Conservation (phyloP, 2,797 vertebrate species). For the Lacerta viridis region DNA sequence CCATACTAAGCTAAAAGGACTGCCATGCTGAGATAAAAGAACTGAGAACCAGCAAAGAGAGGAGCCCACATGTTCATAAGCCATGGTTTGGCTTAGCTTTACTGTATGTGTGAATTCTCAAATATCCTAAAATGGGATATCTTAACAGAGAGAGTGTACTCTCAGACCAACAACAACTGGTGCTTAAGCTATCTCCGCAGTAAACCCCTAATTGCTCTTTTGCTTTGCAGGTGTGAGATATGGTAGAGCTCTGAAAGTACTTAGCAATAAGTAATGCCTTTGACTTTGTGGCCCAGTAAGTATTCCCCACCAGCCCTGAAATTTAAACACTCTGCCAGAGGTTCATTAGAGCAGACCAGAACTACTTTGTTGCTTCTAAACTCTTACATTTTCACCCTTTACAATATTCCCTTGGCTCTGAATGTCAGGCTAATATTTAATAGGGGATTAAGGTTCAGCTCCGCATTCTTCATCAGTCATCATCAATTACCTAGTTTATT, state of each 20-base stretch:
- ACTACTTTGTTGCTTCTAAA: constrained; percentile 59
- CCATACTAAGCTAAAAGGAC: too few relatives aligned
- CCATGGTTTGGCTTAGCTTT: background rate
- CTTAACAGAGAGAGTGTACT: background rate
- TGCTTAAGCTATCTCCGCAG: background rate
- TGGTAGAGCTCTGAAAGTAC: constrained; percentile 38
- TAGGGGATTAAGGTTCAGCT: constrained; percentile 71
- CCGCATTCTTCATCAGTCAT: constrained; percentile 71
- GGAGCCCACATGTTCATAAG: too few relatives aligned
- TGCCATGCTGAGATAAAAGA: too few relatives aligned
- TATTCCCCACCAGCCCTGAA: constrained; percentile 45
- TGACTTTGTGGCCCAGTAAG: constrained; percentile 33
- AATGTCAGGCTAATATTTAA: constrained; percentile 74
- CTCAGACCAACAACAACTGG: background rate
- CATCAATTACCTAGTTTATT: constrained; percentile 74
- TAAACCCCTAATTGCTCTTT: constrained; percentile 31
- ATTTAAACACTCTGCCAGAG: constrained; percentile 71
- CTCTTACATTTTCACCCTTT: constrained; percentile 55
- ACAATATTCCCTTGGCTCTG: constrained; percentile 70
- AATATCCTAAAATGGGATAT: background rate
- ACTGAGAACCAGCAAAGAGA: too few relatives aligned
- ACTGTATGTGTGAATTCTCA: background rate
- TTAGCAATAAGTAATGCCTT: constrained; percentile 37
- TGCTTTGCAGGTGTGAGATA: constrained; percentile 50
- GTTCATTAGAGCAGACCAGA: constrained; percentile 16